Evolutionary conservation across 2,797 vertebrate genomes (phyloP).

Genomic region (Cirrhinus mrigala): DNA sequence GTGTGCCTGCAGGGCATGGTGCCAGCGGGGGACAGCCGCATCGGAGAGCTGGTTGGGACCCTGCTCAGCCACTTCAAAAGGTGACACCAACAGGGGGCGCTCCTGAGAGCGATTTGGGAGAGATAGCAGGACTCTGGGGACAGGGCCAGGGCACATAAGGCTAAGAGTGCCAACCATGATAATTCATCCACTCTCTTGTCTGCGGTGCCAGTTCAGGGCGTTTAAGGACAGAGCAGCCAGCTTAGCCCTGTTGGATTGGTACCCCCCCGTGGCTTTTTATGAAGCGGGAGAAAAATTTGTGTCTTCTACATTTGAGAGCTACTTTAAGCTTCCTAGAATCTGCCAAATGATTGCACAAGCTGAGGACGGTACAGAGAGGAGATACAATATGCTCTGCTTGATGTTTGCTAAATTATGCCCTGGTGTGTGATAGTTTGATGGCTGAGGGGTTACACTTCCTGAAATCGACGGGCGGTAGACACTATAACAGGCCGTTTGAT

Average conservation of each 20-base stretch:
- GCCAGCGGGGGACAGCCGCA: constrained; percentile 87
- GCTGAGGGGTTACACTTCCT: background rate
- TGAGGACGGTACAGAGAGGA: background rate
- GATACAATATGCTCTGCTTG: background rate
- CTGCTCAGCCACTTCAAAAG: constrained; percentile 94
- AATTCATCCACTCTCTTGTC: constrained; percentile 23
- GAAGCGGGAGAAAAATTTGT: background rate
- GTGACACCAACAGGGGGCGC: constrained; percentile 70
- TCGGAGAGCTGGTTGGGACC: constrained; percentile 94
- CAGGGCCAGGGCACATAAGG: constrained; percentile 24
- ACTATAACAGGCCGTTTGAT: background rate
- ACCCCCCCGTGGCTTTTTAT: constrained; percentile 28
- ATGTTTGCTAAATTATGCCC: constrained; percentile 15
- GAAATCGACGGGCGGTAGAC: background rate
- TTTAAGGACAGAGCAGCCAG: constrained; percentile 39
- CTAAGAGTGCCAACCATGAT: constrained; percentile 22
- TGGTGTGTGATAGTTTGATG: background rate
- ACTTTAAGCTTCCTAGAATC: constrained; percentile 13
- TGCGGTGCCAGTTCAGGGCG: constrained; percentile 5
- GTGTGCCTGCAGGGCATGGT: constrained; percentile 91
- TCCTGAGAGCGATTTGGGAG: background rate
- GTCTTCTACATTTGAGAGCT: constrained; percentile 1
- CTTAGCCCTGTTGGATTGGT: background rate
- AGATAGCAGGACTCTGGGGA: background rate
- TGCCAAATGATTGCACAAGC: constrained; percentile 15